These are phyloP conservation scores for Trichonephila inaurata DNA, from an alignment of 1,140 invertebrate genomes.

Conservation along the genomic window DNA sequence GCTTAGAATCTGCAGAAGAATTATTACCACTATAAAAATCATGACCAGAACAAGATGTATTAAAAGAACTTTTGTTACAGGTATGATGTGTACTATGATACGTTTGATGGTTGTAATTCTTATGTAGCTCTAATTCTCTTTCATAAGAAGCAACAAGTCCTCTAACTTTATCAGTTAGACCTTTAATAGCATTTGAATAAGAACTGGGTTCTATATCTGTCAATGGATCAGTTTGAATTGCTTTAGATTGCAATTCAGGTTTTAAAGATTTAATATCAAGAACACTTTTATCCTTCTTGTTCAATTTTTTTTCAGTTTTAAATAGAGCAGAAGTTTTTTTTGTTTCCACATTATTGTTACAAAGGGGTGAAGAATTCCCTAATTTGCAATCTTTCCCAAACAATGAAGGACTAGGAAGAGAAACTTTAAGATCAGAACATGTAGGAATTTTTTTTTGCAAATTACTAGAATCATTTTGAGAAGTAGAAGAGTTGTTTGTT, in stretches of 20 bases:
- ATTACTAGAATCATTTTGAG: background rate
- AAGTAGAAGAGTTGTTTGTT: background rate
- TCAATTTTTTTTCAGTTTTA: background rate
- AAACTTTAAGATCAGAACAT: background rate
- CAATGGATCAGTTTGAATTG: background rate
- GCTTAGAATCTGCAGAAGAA: background rate
- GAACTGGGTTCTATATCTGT: background rate
- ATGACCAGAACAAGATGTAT: background rate
- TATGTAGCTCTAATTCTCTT: background rate
- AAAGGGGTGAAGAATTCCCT: background rate
- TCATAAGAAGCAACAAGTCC: background rate
- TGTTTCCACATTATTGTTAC: background rate
- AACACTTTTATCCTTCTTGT: background rate
- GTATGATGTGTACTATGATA: background rate
- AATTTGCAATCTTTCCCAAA: background rate
- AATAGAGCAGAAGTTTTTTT: background rate
- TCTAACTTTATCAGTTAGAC: background rate
- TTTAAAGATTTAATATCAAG: background rate
- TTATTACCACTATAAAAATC: background rate
- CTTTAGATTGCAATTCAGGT: background rate
- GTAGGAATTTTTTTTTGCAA: background rate
- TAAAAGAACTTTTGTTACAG: background rate
- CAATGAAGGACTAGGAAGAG: background rate
- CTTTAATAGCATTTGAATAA: background rate
- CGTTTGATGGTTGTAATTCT: background rate